A percentile compares a stretch with the other conserved stretches of the same genome.
Conservation (phyloP, 2,113 vertebrate genomes). For the Accipiter virgatus region DNA sequence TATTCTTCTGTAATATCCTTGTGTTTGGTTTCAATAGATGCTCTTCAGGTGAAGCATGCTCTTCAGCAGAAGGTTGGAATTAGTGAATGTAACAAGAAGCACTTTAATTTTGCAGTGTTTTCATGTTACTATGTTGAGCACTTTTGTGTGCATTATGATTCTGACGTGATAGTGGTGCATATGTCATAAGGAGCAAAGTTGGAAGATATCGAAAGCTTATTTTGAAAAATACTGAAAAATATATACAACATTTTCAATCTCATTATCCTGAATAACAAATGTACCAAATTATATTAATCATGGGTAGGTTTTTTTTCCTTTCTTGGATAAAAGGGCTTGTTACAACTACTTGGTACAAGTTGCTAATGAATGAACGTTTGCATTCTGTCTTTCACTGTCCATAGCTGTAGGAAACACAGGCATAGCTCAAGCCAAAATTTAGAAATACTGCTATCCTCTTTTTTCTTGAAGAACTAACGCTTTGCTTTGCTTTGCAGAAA, state of each 20-base stretch:
- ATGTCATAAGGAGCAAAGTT: not conserved
- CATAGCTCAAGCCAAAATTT: not conserved
- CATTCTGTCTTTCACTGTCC: not conserved
- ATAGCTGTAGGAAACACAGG: not conserved
- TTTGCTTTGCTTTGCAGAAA: not conserved
- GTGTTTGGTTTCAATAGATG: not conserved
- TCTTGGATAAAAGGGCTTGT: not conserved
- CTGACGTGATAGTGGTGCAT: slow-evolving; percentile 26
- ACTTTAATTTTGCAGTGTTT: not conserved
- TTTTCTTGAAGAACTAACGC: not conserved
- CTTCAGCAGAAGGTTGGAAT: not conserved
- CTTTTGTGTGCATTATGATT: slow-evolving; percentile 25
- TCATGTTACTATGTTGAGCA: not conserved
- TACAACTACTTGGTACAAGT: not conserved
- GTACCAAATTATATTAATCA: not conserved
- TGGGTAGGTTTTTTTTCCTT: not conserved
- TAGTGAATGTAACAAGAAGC: not conserved
- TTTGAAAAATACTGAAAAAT: slow-evolving; percentile 42
- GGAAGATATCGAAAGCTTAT: slow-evolving; percentile 45
- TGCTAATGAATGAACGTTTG: not conserved
- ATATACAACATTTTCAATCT: slow-evolving; percentile 10
- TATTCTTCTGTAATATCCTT: not conserved
- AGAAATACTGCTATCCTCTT: not conserved
- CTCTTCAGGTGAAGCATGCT: not conserved
- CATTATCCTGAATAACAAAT: not conserved